Percentiles rank a stretch among this genome's conserved stretches.
phyloP scores from a whole-genome alignment of 2,797 vertebrate species.

The Pitangus sulphuratus region DNA sequence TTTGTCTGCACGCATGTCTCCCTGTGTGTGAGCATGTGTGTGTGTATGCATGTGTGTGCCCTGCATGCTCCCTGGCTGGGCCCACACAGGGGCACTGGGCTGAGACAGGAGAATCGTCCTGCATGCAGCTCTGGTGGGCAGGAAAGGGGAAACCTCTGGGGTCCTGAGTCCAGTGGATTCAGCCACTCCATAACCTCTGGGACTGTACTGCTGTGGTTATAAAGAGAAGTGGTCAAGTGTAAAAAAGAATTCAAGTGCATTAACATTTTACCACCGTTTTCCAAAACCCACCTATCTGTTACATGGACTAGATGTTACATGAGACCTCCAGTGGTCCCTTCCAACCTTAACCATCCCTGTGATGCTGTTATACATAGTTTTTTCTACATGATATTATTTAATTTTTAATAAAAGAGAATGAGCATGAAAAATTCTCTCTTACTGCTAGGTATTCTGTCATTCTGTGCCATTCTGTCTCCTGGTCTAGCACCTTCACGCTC shows the following conservation, averaged over 20 bases:
- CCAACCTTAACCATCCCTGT: background rate
- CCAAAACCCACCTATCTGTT: background rate
- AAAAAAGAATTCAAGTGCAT: background rate
- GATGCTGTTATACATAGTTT: background rate
- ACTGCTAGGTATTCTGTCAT: background rate
- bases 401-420: background rate
- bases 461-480: background rate
- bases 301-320: no score
- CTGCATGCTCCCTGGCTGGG: rapidly evolving
- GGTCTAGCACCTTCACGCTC: background rate
- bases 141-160: background rate
- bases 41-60: rapidly evolving
- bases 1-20: background rate
- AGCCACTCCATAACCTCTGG: background rate
- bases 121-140: background rate
- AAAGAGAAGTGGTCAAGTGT: background rate
- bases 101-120: background rate
- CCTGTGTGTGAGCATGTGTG: background rate
- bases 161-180: background rate
- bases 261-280: background rate
- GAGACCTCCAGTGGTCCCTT: background rate
- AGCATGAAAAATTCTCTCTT: background rate
- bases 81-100: no score
- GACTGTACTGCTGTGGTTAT: background rate
- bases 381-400: background rate